Conservation (phyloP, 2,888 invertebrate genomes). For the Phyllotreta striolata region DNA sequence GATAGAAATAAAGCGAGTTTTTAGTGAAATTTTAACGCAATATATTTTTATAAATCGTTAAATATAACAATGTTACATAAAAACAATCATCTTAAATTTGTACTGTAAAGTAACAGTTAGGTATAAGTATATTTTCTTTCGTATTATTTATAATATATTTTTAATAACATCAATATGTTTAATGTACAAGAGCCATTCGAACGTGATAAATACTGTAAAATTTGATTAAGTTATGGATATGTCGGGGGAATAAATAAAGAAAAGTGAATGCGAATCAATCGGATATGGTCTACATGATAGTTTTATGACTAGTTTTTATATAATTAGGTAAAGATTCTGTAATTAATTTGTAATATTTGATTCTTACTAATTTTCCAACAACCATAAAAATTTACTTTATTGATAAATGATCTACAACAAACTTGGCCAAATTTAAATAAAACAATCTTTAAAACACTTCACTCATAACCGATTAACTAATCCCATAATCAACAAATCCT, state of each 20-base stretch:
- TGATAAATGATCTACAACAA: conserved; percentile 40
- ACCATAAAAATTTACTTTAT: conserved; percentile 41
- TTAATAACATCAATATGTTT: conserved; percentile 48
- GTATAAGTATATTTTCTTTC: conserved; percentile 51
- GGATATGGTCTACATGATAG: conserved; percentile 44
- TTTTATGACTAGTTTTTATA: conserved; percentile 34
- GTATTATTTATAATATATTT: conserved; percentile 51
- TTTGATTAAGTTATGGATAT: conserved; percentile 47
- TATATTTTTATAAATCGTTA: conserved; percentile 59
- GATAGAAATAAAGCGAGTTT: conserved; percentile 13
- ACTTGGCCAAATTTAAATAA: conserved; percentile 26
- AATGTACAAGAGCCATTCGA: conserved; percentile 48
- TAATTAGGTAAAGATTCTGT: conserved; percentile 39
- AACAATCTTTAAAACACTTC: conserved; percentile 5
- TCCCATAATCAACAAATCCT: too few species aligned
- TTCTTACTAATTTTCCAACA: conserved; percentile 41
- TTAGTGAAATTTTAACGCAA: conserved; percentile 47
- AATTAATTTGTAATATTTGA: conserved; percentile 39
- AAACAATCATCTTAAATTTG: conserved; percentile 58
- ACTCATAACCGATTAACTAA: too few species aligned
- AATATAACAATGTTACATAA: conserved; percentile 59
- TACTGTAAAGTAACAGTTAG: conserved; percentile 57
- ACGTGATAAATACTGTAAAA: conserved; percentile 47
- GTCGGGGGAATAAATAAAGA: conserved; percentile 38
- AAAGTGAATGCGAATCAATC: conserved; percentile 30